phyloP scores from a whole-genome alignment of 2,113 vertebrate species.

The Osmerus mordax region DNA sequence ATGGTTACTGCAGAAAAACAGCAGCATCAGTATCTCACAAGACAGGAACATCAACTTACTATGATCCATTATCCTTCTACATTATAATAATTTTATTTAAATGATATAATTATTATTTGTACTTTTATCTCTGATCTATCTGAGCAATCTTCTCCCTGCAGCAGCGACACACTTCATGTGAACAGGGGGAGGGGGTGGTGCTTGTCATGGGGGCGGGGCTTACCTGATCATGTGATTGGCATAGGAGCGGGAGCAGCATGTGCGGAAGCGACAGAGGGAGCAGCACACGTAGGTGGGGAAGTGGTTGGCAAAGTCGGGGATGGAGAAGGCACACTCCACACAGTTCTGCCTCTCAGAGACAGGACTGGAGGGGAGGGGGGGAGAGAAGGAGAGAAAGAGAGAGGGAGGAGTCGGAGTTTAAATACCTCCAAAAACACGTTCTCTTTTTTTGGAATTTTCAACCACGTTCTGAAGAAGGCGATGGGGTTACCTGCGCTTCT shows the following conservation, averaged over 20 bases:
- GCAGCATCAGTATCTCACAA: neutral
- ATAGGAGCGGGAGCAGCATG: conserved; percentile 85
- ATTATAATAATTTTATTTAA: too few species aligned
- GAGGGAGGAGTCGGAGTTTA: neutral
- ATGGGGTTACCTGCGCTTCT: neutral
- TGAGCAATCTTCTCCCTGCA: too few species aligned
- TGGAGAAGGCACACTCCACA: conserved; percentile 82
- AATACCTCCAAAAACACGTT: conserved; percentile 18
- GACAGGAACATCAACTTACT: too few species aligned
- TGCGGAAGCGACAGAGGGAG: conserved; percentile 82
- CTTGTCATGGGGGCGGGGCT: conserved; percentile 21
- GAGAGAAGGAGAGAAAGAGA: neutral
- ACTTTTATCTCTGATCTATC: too few species aligned
- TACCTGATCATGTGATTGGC: conserved; percentile 93
- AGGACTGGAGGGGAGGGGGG: conserved; percentile 49
- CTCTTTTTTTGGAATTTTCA: too few species aligned
- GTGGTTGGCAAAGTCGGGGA: conserved; percentile 81
- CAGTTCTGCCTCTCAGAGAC: conserved; percentile 73
- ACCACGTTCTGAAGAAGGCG: neutral
- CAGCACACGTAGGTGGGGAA: conserved; percentile 86
- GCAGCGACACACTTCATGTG: too few species aligned
- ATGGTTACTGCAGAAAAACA: conserved; percentile 72
- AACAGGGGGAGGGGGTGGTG: neutral
- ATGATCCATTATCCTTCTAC: too few species aligned
- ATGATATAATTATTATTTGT: too few species aligned